phyloP scores from a whole-genome alignment of 2,113 vertebrate genomes.

The Sitta europaea region DNA sequence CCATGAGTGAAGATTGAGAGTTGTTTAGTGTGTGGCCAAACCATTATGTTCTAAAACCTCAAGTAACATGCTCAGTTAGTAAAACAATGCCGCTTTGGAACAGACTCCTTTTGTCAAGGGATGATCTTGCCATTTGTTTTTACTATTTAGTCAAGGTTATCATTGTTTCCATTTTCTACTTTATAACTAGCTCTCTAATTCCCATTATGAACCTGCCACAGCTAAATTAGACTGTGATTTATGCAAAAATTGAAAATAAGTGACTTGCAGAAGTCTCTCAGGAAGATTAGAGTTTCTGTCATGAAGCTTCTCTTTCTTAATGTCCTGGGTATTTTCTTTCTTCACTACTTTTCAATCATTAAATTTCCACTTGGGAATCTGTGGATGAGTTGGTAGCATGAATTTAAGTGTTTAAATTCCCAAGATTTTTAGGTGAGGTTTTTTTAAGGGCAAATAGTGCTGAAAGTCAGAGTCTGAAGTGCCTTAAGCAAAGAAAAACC shows the following conservation, averaged over 20 bases:
- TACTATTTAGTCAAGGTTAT: not conserved
- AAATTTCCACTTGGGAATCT: slow-evolving; percentile 29
- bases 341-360: slow-evolving; percentile 14
- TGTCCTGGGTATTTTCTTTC: not conserved
- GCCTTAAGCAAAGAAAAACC: slow-evolving; percentile 45
- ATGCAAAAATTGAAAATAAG: slow-evolving; percentile 49
- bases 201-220: slow-evolving; percentile 20
- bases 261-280: slow-evolving; percentile 37
- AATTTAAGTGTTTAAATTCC: slow-evolving; percentile 37
- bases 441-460: slow-evolving; percentile 56
- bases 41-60: not conserved
- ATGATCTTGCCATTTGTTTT: not conserved
- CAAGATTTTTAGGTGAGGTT: slow-evolving; percentile 42
- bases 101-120: not conserved
- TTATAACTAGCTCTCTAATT: slow-evolving; percentile 32
- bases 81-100: not conserved
- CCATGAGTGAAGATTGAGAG: not conserved
- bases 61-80: not conserved
- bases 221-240: slow-evolving; percentile 64
- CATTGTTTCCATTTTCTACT: not conserved
- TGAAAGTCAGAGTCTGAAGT: slow-evolving; percentile 46
- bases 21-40: not conserved
- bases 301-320: slow-evolving; percentile 6
- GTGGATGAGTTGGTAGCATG: slow-evolving; percentile 14
- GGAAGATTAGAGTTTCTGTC: slow-evolving; percentile 8